phyloP scores from a whole-genome alignment of 2,113 vertebrate genomes.

The Channa maculata region DNA sequence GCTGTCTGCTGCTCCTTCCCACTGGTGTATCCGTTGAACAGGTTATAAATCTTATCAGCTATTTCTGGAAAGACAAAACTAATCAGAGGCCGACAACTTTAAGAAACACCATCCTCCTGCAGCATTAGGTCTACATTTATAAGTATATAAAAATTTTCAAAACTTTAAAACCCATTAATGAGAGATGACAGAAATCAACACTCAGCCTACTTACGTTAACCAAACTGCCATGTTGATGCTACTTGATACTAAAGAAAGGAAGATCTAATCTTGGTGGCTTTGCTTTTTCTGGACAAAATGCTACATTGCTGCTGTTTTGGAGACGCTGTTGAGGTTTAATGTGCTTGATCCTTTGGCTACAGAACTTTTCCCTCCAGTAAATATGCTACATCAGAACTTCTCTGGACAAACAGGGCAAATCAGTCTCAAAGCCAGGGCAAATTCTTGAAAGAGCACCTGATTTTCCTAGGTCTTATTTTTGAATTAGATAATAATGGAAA shows the following conservation, averaged over 20 bases:
- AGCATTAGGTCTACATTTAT: neutral
- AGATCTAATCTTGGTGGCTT: neutral
- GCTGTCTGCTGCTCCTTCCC: conserved; percentile 98
- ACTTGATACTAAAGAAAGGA: neutral
- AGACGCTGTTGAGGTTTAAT: neutral
- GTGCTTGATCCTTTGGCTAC: neutral
- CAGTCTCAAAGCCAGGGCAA: too few species aligned
- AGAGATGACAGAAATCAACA: neutral
- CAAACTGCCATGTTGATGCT: neutral
- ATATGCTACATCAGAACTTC: neutral
- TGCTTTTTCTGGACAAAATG: neutral
- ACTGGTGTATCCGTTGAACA: conserved; percentile 98
- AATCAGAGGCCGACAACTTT: neutral
- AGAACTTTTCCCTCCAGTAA: neutral
- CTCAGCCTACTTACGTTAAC: neutral
- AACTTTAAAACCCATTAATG: neutral
- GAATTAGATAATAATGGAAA: neutral
- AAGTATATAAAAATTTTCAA: neutral
- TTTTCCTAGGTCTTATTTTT: neutral
- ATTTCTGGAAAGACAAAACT: conserved; percentile 86
- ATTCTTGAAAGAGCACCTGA: neutral
- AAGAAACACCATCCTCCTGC: neutral
- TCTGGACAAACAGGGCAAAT: neutral
- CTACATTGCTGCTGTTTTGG: neutral
- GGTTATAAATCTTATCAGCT: conserved; percentile 98